These are phyloP conservation scores for Alexandromys fortis DNA, from an alignment of 2,113 vertebrate genomes.

Conservation along the genomic window DNA sequence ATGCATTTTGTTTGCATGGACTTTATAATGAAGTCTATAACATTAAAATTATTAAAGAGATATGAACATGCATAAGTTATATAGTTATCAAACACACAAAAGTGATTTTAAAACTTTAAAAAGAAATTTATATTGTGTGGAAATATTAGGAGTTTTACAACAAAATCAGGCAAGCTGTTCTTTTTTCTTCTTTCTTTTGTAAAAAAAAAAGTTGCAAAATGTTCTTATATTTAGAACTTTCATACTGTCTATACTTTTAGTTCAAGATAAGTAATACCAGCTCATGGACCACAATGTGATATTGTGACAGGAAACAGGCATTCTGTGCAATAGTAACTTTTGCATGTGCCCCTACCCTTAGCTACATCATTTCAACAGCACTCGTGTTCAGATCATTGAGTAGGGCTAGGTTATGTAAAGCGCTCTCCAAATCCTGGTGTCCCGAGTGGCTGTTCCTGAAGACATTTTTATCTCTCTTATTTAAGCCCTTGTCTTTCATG, in stretches of 20 bases:
- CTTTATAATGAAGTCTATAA: background rate
- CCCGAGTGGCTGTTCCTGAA: conserved; percentile 67
- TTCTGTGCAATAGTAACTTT: accelerated
- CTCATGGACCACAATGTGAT: background rate
- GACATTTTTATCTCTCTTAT: conserved; percentile 75
- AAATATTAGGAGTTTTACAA: background rate
- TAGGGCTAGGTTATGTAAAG: conserved; percentile 49
- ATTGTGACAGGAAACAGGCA: background rate
- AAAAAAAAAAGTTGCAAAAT: background rate
- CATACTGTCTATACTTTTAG: background rate
- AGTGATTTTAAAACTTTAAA: background rate
- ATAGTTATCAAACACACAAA: background rate
- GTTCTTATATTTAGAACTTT: background rate
- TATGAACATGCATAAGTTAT: background rate
- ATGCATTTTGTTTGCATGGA: background rate
- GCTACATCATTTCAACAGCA: background rate
- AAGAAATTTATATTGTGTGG: background rate
- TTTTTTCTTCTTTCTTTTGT: background rate
- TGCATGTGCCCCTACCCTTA: no score
- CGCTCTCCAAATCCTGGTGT: conserved; percentile 45
- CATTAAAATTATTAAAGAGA: background rate
- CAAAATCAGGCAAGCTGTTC: background rate
- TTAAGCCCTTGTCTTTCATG: conserved; percentile 78
- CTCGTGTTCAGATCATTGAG: conserved; percentile 37
- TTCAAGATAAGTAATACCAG: background rate